Evolutionary conservation across 1,140 invertebrate species (phyloP).

Genomic region (Chrysomallon squamiferum): DNA sequence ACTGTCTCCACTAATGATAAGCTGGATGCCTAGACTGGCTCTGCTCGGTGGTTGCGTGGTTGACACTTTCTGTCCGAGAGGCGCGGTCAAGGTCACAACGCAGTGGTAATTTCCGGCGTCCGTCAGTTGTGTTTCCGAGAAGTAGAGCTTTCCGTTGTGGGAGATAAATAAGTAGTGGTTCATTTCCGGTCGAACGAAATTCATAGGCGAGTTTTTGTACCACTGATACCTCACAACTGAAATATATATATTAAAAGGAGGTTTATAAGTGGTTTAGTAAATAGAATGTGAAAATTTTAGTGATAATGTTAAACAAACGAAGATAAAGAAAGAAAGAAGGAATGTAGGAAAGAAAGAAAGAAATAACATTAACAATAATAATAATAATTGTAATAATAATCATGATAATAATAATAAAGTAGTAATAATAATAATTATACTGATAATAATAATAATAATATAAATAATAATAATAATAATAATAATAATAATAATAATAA

Average conservation of each 20-base stretch:
- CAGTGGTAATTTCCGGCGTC: conserved; percentile 37
- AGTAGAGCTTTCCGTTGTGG: conserved; percentile 33
- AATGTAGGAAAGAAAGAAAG: no score
- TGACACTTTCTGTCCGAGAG: conserved; percentile 14
- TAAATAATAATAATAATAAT: no score
- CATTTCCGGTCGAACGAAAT: conserved; percentile 24
- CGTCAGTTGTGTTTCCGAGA: conserved; percentile 35
- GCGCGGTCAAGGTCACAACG: conserved; percentile 30
- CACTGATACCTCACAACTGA: conserved; percentile 33
- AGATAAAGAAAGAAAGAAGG: neutral
- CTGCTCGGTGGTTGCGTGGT: conserved; percentile 27
- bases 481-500: no score
- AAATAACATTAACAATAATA: neutral
- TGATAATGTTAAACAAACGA: neutral
- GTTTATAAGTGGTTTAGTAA: neutral
- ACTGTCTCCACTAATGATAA: conserved; percentile 37
- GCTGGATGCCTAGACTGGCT: conserved; percentile 34
- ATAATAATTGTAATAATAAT: no score
- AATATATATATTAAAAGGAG: conserved; percentile 22
- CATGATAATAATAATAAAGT: no score
- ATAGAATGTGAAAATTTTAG: neutral
- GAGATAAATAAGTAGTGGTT: conserved; percentile 36
- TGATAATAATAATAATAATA: no score
- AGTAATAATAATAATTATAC: no score
- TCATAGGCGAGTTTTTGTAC: conserved; percentile 23